Percentiles rank a stretch among this genome's conserved stretches.
Conservation (phyloP, 30 jellyfish, hydroid and myxozoan genomes). For the Cassiopea xamachana region DNA sequence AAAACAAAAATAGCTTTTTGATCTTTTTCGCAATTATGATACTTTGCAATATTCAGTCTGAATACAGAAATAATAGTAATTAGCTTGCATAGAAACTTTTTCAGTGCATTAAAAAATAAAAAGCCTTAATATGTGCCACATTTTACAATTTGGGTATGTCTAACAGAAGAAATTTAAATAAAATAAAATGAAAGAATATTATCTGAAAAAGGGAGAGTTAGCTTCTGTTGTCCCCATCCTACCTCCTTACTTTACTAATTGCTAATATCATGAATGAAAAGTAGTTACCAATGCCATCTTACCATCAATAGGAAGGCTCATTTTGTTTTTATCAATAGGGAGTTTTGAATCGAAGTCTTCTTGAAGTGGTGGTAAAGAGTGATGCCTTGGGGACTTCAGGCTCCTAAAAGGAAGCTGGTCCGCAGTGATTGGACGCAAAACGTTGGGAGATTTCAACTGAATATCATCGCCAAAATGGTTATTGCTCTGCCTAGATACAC, state of each 20-base stretch:
- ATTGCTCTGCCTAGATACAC: slow-evolving; percentile 73
- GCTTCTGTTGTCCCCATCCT: background rate
- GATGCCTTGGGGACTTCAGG: slow-evolving; percentile 53
- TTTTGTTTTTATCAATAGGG: slow-evolving; percentile 58
- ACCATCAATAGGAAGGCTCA: background rate
- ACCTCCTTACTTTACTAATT: background rate
- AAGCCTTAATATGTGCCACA: too few relatives aligned
- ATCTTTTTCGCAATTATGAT: too few relatives aligned
- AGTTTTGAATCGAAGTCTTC: slow-evolving; percentile 30
- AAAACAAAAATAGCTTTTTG: too few relatives aligned
- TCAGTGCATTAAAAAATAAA: too few relatives aligned
- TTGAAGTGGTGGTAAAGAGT: slow-evolving; percentile 47
- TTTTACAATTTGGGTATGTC: too few relatives aligned
- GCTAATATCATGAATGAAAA: background rate
- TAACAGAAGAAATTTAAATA: too few relatives aligned
- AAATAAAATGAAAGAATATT: too few relatives aligned
- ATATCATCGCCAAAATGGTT: slow-evolving; percentile 40
- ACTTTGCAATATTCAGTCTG: too few relatives aligned
- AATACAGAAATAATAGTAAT: too few relatives aligned
- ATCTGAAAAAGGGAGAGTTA: too few relatives aligned
- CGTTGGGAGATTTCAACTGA: slow-evolving; percentile 41
- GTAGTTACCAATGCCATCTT: background rate
- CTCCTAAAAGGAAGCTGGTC: slow-evolving; percentile 64
- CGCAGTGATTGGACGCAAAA: slow-evolving; percentile 74
- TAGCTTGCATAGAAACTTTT: too few relatives aligned